Conservation (phyloP, 2,888 invertebrate genomes). For the Cetonia aurata region DNA sequence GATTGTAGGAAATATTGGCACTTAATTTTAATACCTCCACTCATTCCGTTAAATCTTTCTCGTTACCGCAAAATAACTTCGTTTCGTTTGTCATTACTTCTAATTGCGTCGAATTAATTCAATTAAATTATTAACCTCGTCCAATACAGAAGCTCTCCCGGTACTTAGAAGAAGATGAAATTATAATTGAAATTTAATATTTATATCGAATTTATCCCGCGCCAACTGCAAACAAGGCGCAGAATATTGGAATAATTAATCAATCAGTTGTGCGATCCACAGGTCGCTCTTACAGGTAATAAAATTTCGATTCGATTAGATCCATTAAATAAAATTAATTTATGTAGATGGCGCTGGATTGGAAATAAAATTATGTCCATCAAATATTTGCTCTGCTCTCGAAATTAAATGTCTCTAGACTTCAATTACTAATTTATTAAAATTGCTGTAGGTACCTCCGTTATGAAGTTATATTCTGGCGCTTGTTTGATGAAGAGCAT, state of each 20-base stretch:
- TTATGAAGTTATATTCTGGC: constrained; percentile 4
- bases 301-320: constrained; percentile 39
- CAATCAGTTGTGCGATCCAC: constrained; percentile 33
- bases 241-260: constrained; percentile 35
- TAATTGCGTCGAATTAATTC: background rate
- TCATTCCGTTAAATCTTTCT: background rate
- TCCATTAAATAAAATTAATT: constrained; percentile 43
- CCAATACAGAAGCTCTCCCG: background rate
- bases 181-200: constrained; percentile 35
- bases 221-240: constrained; percentile 28
- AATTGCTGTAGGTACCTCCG: background rate
- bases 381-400: constrained; percentile 44
- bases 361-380: constrained; percentile 38
- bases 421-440: constrained; percentile 40
- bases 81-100: background rate
- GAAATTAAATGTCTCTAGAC: constrained; percentile 42
- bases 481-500: too few relatives aligned
- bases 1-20: background rate
- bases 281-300: constrained; percentile 38
- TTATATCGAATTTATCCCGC: constrained; percentile 18
- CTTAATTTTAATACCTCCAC: background rate
- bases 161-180: constrained; percentile 18
- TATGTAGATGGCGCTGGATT: constrained; percentile 24
- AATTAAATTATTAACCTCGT: constrained; percentile 11
- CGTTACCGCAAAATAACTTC: background rate